Percentiles rank a stretch among this genome's conserved stretches.
Conservation (phyloP, 2,888 invertebrate species). For the Spodoptera picta region DNA sequence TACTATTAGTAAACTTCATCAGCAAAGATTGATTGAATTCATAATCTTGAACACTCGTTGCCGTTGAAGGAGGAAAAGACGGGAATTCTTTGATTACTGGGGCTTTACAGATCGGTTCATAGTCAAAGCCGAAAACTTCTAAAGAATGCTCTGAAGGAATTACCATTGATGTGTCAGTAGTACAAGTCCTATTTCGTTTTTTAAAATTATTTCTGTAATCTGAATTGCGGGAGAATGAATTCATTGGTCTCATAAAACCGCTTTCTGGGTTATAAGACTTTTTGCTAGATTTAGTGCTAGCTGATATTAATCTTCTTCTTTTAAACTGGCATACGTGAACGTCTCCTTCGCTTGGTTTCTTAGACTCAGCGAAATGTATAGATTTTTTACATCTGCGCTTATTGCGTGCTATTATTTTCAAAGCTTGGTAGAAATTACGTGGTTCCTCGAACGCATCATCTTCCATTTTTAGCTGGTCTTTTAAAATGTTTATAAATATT, state of each 20-base stretch:
- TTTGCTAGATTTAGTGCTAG: conserved; percentile 35
- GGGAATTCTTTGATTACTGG: background rate
- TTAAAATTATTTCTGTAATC: background rate
- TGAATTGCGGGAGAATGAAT: background rate
- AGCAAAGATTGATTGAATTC: background rate
- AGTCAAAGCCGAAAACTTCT: conserved; percentile 65
- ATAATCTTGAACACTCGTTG: conserved; percentile 22
- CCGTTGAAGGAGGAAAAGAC: conserved; percentile 45
- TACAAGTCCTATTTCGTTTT: background rate
- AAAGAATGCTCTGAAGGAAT: conserved; percentile 62
- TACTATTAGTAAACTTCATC: conserved; percentile 1
- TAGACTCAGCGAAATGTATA: conserved; percentile 33
- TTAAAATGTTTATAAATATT: conserved; percentile 66
- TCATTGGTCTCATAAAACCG: conserved; percentile 4
- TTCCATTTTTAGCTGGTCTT: conserved; percentile 66
- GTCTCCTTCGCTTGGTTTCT: conserved; percentile 10
- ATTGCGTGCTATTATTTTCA: conserved; percentile 71
- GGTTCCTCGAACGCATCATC: conserved; percentile 63
- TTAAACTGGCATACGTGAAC: conserved; percentile 61
- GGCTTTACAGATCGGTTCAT: conserved; percentile 34
- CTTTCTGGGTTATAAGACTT: conserved; percentile 28
- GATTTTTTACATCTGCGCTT: conserved; percentile 58
- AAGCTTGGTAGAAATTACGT: conserved; percentile 69
- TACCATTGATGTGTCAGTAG: background rate
- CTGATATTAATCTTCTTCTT: conserved; percentile 60